phyloP scores from a whole-genome alignment of 2,888 invertebrate species.

The Drosophila atripex region DNA sequence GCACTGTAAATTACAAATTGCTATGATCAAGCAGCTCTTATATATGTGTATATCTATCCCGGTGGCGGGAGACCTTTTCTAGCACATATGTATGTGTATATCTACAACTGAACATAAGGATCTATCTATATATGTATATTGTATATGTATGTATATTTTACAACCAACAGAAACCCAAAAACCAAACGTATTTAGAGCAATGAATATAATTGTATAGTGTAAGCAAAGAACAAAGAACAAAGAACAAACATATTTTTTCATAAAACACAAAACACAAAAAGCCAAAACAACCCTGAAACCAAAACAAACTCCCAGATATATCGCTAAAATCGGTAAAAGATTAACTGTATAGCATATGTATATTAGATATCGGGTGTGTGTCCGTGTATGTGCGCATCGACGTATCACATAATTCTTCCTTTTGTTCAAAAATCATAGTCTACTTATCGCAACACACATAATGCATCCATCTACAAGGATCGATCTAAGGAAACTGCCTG shows the following conservation, averaged over 20 bases:
- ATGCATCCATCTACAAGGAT: conserved; percentile 1
- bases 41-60: conserved; percentile 61
- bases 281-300: conserved; percentile 10
- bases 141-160: conserved; percentile 76
- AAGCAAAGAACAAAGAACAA: conserved; percentile 54
- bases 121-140: conserved; percentile 65
- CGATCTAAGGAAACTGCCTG: conserved; percentile 23
- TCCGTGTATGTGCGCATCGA: conserved; percentile 57
- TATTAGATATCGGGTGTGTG: conserved; percentile 44
- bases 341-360: conserved; percentile 66
- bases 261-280: conserved; percentile 45
- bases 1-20: conserved; percentile 42
- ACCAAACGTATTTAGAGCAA: conserved; percentile 53
- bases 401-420: conserved; percentile 74
- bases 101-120: conserved; percentile 43
- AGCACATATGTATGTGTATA: conserved; percentile 43
- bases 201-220: conserved; percentile 55
- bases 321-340: conserved; percentile 41
- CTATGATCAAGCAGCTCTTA: conserved; percentile 39
- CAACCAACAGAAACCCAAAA: conserved; percentile 46
- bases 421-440: conserved; percentile 36
- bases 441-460: conserved; percentile 24
- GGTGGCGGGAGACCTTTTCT: conserved; percentile 57
- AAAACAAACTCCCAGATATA: conserved; percentile 31
- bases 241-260: conserved; percentile 76